Base-by-base conservation (phyloP, 2,888 invertebrate genomes). In the Plagodis pulveraria region DNA sequence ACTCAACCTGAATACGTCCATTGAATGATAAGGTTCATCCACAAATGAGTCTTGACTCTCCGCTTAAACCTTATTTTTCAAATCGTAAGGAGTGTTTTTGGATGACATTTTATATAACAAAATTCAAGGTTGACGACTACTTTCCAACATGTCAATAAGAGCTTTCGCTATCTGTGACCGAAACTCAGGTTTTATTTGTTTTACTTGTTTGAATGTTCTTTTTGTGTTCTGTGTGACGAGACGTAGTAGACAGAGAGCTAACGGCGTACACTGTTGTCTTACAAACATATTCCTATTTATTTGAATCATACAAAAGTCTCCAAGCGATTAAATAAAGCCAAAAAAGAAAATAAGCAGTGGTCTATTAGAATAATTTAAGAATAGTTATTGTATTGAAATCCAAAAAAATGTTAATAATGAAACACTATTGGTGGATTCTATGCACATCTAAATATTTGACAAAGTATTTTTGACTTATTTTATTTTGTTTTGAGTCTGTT, bases 101-200 rank as follows among this genome's bases (percentile, higher is more conserved):
- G 65, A 50, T 62, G 55, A 0, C 40, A 10, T 9, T 47, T 61
- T 45, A 35, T 45, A 49, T 48, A 65, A 69, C 65, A 67, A 76
- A 76, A 71, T 58, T 65, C 68, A 69, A 69, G 66, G 68, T 68
- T 73, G 74, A 72, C 75, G 78, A 77, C 81, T 81, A 89, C 91
- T 91, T 91, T 91, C 91, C 84, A 91, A 86, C 88, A 81, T 87
- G 90, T 91, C 90, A 90, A 91, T 88, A 89, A 80, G 81, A 87
- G 89, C 91, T 91, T 91, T 91, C 91, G 91, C 91, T 91, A 88
- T 91, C 90, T 83, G 81, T 87, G 87, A 83, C 87, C 86, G 84
- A 82, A 81, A 79, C 79, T 73, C 63, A 71, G 70, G 79, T 80
- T 83, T 82, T 88, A 79, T 90, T 89, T 88, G 80, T 83, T 87